These are phyloP conservation scores for Salmo trutta DNA, from an alignment of 2,797 vertebrate species.

Conservation along the genomic window DNA sequence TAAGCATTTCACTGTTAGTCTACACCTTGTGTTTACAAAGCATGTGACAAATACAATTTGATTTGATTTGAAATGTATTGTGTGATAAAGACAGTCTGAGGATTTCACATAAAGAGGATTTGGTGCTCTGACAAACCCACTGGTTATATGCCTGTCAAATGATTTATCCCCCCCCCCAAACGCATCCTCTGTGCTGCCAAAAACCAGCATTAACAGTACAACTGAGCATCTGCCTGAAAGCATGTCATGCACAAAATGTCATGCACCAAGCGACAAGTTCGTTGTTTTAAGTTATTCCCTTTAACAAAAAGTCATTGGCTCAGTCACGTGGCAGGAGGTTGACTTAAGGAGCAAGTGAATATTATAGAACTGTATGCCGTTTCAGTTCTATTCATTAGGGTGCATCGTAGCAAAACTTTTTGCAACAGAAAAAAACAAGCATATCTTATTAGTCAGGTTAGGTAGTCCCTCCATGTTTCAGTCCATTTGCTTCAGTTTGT, in stretches of 20 bases:
- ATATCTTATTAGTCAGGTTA: neutral
- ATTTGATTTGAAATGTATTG: too few relatives aligned
- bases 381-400: neutral
- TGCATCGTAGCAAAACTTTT: too few relatives aligned
- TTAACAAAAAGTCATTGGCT: conserved; percentile 1
- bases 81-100: conserved; percentile 25
- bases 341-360: neutral
- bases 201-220: too few relatives aligned
- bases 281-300: conserved; percentile 26
- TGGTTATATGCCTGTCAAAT: conserved; percentile 32
- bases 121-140: conserved; percentile 57
- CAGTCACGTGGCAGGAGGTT: neutral
- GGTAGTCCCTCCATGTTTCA: neutral
- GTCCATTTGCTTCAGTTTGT: neutral
- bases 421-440: neutral
- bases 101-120: conserved; percentile 58
- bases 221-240: conserved; percentile 49
- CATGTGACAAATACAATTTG: too few relatives aligned
- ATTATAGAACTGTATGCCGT: neutral
- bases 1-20: too few relatives aligned
- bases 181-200: too few relatives aligned
- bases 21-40: too few relatives aligned
- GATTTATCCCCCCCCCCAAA: too few relatives aligned
- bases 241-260: conserved; percentile 32
- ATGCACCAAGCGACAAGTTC: conserved; percentile 35